Conservation (phyloP, 2,113 vertebrate genomes). For the Lagenorhynchus albirostris region DNA sequence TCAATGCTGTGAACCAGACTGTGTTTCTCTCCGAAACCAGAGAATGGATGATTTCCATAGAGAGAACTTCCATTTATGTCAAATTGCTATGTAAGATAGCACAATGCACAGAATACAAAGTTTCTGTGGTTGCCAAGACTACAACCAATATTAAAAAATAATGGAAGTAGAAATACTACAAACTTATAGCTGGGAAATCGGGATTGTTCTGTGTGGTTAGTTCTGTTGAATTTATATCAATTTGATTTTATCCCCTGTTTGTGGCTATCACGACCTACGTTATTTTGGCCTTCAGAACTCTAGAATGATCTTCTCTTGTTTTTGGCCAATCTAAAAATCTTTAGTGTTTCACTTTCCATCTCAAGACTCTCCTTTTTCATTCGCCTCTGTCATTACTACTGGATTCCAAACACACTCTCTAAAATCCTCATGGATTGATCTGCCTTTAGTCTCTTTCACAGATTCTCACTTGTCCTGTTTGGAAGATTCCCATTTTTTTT, state of each 20-base stretch:
- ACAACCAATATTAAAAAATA: background rate
- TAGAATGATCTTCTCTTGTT: background rate
- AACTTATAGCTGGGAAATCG: background rate
- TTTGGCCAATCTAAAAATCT: background rate
- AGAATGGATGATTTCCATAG: constrained; percentile 41
- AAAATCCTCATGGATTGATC: background rate
- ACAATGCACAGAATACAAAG: constrained; percentile 44
- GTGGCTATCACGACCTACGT: too few relatives aligned
- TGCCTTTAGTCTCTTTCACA: background rate
- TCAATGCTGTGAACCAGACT: background rate
- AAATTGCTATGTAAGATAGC: constrained; percentile 21
- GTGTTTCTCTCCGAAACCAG: constrained; percentile 3
- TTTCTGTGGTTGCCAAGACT: constrained; percentile 45
- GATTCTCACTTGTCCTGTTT: background rate
- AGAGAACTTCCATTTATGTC: constrained; percentile 31
- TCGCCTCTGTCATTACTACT: background rate
- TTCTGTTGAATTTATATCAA: background rate
- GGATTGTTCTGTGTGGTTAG: background rate
- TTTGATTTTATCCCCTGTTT: background rate
- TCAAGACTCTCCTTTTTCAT: background rate
- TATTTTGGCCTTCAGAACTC: background rate
- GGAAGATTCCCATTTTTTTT: background rate
- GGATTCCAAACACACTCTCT: background rate
- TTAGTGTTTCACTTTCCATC: background rate
- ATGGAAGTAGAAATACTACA: constrained; percentile 39